Evolutionary conservation across 2,113 vertebrate species (phyloP), one percentile per base, ranked within the genome.

Genomic region (Channa argus): DNA sequence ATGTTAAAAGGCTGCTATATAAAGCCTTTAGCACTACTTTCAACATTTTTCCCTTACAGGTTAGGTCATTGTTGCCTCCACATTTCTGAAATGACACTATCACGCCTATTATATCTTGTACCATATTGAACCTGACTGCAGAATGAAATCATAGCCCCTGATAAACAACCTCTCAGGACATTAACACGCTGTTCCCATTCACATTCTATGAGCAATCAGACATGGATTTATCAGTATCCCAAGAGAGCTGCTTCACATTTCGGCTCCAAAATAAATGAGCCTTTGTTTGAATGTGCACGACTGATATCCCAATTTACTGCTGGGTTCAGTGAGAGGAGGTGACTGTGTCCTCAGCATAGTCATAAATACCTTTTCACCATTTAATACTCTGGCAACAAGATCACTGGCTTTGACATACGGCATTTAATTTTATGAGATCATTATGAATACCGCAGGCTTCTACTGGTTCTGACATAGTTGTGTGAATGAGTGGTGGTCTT

Each of bases 131-230:
- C 63, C 41, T 55, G 1, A 3, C 65, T 44, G 62, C 73, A 54
- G 58, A 65, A 52, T 74, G 39, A 56, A 83, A 72, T 56, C 59
- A 38, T 37, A 24, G 43, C 33, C 0, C 12, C 69, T 63, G 75
- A 81, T 78, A 63, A 87, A 86, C 75, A 69, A 4, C 10, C 69
- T 71, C 63, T 54, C 52, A 37, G 63, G 71, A 77, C 77, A 62
- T 65, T 36, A 65, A 71, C 62, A 15, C 0, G 34, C 55, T 38
- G 38, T 71, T 74, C 47, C 60, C 49, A 41, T 71, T 77, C 34
- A 51, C 39, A 49, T 63, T 60, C 34, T 46, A 45, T 71, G 80
- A 84, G 45, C 58, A 71, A 63, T 68, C 79, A 39, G 51, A 84
- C 44, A 47, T 8, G 55, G 66, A 73, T 71, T 63, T 45, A 49